phyloP scores from a whole-genome alignment of 2,797 vertebrate species.

The Miopithecus talapoin region DNA sequence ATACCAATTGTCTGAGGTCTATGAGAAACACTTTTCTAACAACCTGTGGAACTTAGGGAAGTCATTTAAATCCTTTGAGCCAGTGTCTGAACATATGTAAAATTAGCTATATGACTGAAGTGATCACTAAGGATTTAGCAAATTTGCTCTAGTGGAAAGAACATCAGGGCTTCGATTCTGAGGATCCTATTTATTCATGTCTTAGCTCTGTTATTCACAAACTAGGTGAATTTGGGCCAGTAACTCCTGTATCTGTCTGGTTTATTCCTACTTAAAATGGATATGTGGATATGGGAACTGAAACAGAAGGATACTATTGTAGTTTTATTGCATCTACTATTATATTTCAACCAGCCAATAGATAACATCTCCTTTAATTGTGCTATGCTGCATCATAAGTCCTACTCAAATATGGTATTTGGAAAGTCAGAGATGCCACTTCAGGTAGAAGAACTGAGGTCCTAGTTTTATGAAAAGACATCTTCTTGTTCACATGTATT shows the following conservation, averaged over 20 bases:
- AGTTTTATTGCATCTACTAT: background rate
- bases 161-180: background rate
- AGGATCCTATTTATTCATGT: background rate
- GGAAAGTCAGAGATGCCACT: background rate
- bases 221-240: background rate
- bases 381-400: accelerated
- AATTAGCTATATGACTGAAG: background rate
- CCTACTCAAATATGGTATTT: background rate
- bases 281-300: background rate
- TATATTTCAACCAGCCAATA: background rate
- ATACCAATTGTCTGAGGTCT: background rate
- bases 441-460: background rate
- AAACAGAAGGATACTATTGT: background rate
- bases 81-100: background rate
- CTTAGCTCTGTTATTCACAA: background rate
- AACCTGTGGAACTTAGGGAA: background rate
- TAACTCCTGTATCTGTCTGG: background rate
- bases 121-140: background rate
- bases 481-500: conserved; percentile 17
- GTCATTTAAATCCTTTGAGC: background rate
- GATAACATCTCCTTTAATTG: background rate
- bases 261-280: background rate
- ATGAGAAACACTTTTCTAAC: background rate
- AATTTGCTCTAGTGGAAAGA: background rate
- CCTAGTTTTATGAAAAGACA: background rate